Evolutionary conservation across 2,888 invertebrate genomes (phyloP).

Genomic region (Polyploca ridens): DNA sequence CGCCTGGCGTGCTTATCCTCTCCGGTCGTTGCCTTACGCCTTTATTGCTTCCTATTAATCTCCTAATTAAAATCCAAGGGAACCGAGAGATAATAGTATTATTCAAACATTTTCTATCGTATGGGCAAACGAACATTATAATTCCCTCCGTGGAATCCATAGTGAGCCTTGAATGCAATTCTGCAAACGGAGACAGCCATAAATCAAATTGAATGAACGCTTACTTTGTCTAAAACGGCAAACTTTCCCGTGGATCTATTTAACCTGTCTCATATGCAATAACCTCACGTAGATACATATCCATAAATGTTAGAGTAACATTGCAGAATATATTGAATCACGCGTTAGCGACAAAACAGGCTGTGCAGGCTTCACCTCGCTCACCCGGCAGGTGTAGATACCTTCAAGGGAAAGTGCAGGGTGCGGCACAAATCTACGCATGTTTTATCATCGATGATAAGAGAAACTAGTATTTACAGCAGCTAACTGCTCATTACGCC

Average conservation of each 20-base stretch:
- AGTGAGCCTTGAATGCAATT: conserved; percentile 7
- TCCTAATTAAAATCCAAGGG: conserved; percentile 68
- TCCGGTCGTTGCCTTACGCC: conserved; percentile 67
- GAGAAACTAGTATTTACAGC: conserved; percentile 72
- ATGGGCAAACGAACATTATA: background rate
- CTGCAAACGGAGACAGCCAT: conserved; percentile 24
- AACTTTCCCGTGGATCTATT: conserved; percentile 60
- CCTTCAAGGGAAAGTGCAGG: conserved; percentile 76
- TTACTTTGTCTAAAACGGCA: conserved; percentile 35
- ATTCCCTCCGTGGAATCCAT: background rate
- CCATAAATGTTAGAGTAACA: conserved; percentile 62
- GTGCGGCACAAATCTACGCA: conserved; percentile 74
- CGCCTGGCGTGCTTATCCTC: conserved; percentile 66
- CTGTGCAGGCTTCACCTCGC: conserved; percentile 59
- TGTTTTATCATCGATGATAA: conserved; percentile 81
- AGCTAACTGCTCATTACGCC: conserved; percentile 63
- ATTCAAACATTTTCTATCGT: conserved; percentile 21
- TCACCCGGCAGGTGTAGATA: conserved; percentile 60
- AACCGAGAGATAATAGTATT: conserved; percentile 23
- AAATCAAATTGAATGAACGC: conserved; percentile 8
- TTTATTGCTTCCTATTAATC: conserved; percentile 64
- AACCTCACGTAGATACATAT: conserved; percentile 64
- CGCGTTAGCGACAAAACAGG: conserved; percentile 61
- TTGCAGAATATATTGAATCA: conserved; percentile 65
- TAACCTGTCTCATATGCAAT: conserved; percentile 62